Evolutionary conservation across 2,888 invertebrate species (phyloP).

Genomic region (Trisateles emortualis): DNA sequence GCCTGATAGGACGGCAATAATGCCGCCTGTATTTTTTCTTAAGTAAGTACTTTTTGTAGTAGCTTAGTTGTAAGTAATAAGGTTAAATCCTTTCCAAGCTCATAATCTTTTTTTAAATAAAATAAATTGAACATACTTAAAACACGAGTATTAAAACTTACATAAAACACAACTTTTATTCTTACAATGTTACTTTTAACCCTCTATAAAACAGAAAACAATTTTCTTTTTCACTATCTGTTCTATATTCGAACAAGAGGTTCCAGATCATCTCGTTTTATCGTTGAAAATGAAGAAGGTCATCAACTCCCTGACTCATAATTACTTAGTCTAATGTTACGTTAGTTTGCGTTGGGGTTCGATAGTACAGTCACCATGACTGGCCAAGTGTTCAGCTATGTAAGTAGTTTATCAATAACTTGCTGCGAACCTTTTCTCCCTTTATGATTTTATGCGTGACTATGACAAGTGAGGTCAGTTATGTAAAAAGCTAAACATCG

Average conservation of each 20-base stretch:
- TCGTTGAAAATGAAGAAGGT: constrained; percentile 12
- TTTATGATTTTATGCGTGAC: constrained; percentile 20
- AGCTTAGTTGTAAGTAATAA: too few relatives aligned
- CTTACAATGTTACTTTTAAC: background rate
- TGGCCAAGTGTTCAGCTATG: constrained; percentile 11
- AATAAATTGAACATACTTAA: too few relatives aligned
- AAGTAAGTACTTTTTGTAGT: too few relatives aligned
- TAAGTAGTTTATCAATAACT: constrained; percentile 26
- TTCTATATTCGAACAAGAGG: too few relatives aligned
- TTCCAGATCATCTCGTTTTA: background rate
- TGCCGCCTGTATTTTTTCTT: too few relatives aligned
- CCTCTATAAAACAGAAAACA: background rate
- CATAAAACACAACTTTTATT: background rate
- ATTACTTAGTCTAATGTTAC: constrained; percentile 20
- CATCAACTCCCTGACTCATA: constrained; percentile 9
- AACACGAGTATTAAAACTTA: background rate
- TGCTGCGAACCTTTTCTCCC: constrained; percentile 11
- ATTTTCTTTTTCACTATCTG: background rate
- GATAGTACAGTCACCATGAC: constrained; percentile 15
- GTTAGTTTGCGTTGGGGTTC: constrained; percentile 16
- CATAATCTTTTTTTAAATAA: too few relatives aligned
- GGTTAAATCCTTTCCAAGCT: too few relatives aligned
- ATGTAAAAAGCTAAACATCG: constrained; percentile 3
- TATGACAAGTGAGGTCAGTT: constrained; percentile 11
- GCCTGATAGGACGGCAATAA: too few relatives aligned